These are phyloP conservation scores for Nerophis lumbriciformis DNA, from an alignment of 2,113 vertebrate genomes.

Conservation along the genomic window DNA sequence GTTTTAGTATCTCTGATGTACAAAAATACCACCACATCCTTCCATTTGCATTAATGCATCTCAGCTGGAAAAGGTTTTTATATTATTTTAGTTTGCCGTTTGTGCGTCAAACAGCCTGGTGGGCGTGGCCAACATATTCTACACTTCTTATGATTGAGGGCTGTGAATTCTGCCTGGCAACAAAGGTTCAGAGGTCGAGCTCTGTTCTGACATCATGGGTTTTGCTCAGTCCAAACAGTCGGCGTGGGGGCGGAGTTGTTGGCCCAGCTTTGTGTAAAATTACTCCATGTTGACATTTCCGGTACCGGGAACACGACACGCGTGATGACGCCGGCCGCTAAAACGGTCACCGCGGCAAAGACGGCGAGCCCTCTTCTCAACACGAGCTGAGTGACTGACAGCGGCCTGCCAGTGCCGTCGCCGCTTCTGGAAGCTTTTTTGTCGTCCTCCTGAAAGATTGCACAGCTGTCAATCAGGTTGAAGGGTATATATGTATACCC, in stretches of 20 bases:
- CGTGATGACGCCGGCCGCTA: conserved; percentile 49
- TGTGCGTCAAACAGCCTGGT: too few species aligned
- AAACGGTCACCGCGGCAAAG: conserved; percentile 29
- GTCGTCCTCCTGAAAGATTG: conserved; percentile 10
- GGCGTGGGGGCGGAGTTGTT: conserved; percentile 46
- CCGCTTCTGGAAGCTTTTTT: conserved; percentile 19
- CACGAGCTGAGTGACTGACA: conserved; percentile 63
- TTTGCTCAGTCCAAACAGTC: conserved; percentile 23
- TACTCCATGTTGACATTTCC: conserved; percentile 24
- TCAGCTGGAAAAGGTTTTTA: too few species aligned
- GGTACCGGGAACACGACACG: conserved; percentile 56
- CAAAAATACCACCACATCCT: too few species aligned
- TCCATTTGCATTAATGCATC: too few species aligned
- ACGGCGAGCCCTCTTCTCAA: conserved; percentile 56
- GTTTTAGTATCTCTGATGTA: too few species aligned
- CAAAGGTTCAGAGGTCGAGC: background rate
- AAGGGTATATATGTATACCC: too few species aligned
- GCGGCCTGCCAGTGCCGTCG: conserved; percentile 1
- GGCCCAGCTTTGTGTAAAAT: conserved; percentile 54
- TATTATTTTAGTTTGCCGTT: too few species aligned
- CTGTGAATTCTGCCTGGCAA: too few species aligned
- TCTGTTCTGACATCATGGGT: conserved; percentile 8
- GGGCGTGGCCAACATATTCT: too few species aligned
- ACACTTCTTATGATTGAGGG: too few species aligned
- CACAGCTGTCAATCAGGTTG: conserved; percentile 10